phyloP scores from a whole-genome alignment of 2,888 invertebrate genomes.

The Seira musarum region DNA sequence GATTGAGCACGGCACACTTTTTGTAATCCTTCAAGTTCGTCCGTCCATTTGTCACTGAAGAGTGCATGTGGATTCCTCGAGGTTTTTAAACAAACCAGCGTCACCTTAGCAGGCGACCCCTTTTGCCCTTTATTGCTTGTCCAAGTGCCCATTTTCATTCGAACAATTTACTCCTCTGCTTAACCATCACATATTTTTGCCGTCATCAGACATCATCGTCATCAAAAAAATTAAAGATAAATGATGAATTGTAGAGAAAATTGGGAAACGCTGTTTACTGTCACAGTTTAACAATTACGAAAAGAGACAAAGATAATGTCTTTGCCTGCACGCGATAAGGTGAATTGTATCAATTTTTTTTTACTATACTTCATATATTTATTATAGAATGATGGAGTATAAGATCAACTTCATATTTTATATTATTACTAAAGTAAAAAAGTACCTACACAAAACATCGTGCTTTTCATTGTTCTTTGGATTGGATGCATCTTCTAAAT shows the following conservation, averaged over 20 bases:
- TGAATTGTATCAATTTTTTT: not conserved
- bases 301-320: constrained; percentile 22
- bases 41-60: constrained; percentile 32
- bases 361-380: not conserved
- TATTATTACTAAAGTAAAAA: too few relatives aligned
- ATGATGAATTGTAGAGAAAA: constrained; percentile 32
- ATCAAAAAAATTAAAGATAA: constrained; percentile 12
- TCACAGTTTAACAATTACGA: constrained; percentile 39
- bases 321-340: too few relatives aligned
- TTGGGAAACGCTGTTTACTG: constrained; percentile 44
- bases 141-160: constrained; percentile 1
- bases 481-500: too few relatives aligned
- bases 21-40: constrained; percentile 41
- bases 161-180: not conserved
- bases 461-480: too few relatives aligned
- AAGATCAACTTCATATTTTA: too few relatives aligned
- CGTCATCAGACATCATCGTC: constrained; percentile 34
- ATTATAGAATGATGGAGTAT: too few relatives aligned
- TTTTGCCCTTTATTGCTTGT: constrained; percentile 32
- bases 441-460: too few relatives aligned
- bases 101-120: constrained; percentile 48
- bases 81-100: constrained; percentile 42
- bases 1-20: not conserved
- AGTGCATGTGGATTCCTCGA: constrained; percentile 8
- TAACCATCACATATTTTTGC: not conserved